phyloP scores from a whole-genome alignment of 1,140 invertebrate genomes.

The Helicoverpa zea region DNA sequence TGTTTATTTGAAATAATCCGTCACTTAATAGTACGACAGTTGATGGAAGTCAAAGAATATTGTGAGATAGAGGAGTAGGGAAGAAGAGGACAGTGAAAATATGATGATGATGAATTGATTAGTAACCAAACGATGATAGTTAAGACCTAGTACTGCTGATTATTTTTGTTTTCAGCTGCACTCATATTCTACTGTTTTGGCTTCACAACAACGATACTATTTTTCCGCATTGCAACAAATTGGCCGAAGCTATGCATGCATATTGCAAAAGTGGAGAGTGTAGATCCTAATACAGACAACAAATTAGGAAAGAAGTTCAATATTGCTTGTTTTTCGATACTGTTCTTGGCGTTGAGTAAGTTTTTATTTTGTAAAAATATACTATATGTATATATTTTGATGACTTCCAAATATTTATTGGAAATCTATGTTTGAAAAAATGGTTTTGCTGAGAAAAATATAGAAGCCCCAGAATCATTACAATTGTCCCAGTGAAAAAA shows the following conservation, averaged over 20 bases:
- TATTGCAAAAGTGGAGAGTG: not conserved
- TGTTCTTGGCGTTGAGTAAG: slow-evolving; percentile 13
- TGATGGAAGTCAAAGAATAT: no score
- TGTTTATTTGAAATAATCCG: no score
- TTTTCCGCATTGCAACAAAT: slow-evolving; percentile 2
- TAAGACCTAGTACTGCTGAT: not conserved
- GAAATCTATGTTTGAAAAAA: not conserved
- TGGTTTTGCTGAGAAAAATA: not conserved
- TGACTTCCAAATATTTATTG: no score
- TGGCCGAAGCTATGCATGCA: slow-evolving; percentile 24
- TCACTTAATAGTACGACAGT: no score
- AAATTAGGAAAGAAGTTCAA: slow-evolving; percentile 16
- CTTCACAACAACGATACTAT: slow-evolving; percentile 2
- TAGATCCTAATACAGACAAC: slow-evolving; percentile 1
- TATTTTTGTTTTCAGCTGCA: not conserved
- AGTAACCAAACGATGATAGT: not conserved
- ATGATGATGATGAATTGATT: not conserved
- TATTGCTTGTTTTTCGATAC: not conserved
- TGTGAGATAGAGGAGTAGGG: no score
- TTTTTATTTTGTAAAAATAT: not conserved
- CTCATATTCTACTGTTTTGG: slow-evolving; percentile 14
- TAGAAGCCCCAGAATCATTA: not conserved
- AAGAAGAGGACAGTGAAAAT: no score
- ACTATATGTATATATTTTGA: no score
- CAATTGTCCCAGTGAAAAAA: no score